phyloP scores from a whole-genome alignment of 2,797 vertebrate genomes.

The Trachurus trachurus region DNA sequence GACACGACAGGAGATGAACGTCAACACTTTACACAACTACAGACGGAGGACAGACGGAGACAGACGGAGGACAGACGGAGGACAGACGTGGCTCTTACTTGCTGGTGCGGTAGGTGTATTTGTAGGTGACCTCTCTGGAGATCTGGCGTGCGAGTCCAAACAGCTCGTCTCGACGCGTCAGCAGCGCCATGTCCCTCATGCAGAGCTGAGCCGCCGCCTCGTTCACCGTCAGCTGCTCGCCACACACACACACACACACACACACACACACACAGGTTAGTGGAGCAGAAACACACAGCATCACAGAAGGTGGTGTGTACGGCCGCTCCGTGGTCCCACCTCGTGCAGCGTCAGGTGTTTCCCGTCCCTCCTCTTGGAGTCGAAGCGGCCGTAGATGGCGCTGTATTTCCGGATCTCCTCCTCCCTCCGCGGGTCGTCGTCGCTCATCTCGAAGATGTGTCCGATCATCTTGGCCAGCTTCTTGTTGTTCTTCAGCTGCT shows the following conservation, averaged over 20 bases:
- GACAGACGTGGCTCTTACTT: slow-evolving; percentile 87
- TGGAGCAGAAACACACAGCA: background rate
- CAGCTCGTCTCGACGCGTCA: slow-evolving; percentile 96
- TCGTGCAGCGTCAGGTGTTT: slow-evolving; percentile 98
- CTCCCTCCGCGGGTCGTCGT: slow-evolving; percentile 93
- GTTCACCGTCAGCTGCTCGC: slow-evolving; percentile 93
- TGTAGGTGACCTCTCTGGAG: slow-evolving; percentile 98
- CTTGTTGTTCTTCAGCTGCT: slow-evolving; percentile 96
- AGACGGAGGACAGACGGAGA: too few relatives aligned
- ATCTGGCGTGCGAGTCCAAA: slow-evolving; percentile 97
- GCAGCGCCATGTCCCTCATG: slow-evolving; percentile 93
- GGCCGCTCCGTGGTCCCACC: slow-evolving; percentile 74
- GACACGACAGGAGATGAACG: slow-evolving; percentile 29
- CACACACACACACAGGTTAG: background rate
- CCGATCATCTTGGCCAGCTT: slow-evolving; percentile 98
- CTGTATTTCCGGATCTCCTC: slow-evolving; percentile 99
- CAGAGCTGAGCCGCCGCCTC: slow-evolving; percentile 98
- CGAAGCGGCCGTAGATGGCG: slow-evolving; percentile 98
- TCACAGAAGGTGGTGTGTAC: too few relatives aligned
- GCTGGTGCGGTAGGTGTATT: slow-evolving; percentile 98
- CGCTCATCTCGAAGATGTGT: slow-evolving; percentile 96
- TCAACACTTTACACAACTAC: background rate
- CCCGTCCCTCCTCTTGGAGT: slow-evolving; percentile 97
- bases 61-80: background rate
- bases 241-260: background rate